Percentiles rank a stretch among this genome's conserved stretches.
Conservation (phyloP, 2,797 vertebrate genomes). For the Hafferia zeledoni region DNA sequence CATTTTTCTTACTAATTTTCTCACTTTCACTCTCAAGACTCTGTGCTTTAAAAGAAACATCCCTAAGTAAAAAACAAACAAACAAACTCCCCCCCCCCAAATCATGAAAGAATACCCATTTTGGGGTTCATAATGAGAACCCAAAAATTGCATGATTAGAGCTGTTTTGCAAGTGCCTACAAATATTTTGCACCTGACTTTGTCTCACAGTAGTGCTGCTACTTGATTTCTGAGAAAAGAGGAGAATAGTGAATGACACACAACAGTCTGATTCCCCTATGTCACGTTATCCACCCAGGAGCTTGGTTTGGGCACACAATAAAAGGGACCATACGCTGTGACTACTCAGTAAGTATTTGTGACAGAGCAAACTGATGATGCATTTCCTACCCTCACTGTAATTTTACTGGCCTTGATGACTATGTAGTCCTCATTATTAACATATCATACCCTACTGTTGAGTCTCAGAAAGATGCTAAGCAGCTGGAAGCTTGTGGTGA, state of each 20-base stretch:
- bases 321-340: not conserved
- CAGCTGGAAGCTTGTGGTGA: constrained; percentile 55
- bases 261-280: not conserved
- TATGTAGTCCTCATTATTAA: constrained; percentile 61
- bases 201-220: not conserved
- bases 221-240: not conserved
- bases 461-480: constrained; percentile 63
- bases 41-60: not conserved
- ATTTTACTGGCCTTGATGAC: constrained; percentile 42
- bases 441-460: constrained; percentile 60
- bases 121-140: not conserved
- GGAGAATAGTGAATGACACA: not conserved
- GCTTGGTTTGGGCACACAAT: not conserved
- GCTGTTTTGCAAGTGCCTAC: not conserved
- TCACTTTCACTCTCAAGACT: not conserved
- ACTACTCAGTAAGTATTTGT: constrained; percentile 27
- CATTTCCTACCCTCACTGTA: constrained; percentile 33
- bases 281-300: not conserved
- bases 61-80: not conserved
- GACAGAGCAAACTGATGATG: constrained; percentile 48
- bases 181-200: not conserved
- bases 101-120: rapidly evolving
- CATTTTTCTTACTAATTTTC: not conserved
- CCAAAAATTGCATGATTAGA: not conserved
- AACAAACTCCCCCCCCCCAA: too few relatives aligned